phyloP scores from a whole-genome alignment of 1,140 invertebrate species.

The Lasioglossum baleicum region DNA sequence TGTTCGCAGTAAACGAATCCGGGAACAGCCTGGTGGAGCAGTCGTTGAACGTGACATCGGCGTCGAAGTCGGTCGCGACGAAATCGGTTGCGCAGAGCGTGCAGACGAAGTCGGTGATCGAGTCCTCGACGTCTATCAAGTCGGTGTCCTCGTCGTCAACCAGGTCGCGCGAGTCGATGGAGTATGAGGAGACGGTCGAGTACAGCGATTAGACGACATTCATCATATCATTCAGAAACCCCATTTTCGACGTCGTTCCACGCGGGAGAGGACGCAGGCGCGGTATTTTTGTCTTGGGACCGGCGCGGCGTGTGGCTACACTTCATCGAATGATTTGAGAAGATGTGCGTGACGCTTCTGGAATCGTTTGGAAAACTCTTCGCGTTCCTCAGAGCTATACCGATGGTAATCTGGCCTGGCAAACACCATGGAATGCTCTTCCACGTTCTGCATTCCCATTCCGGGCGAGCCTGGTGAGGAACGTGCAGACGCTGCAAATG shows the following conservation, averaged over 20 bases:
- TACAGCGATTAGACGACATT: conserved; percentile 65
- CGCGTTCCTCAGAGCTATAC: not conserved
- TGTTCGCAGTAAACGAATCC: conserved; percentile 67
- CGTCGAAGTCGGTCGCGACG: conserved; percentile 68
- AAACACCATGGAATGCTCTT: not conserved
- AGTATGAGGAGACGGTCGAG: conserved; percentile 74
- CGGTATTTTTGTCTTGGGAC: conserved; percentile 15
- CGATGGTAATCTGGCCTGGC: not conserved
- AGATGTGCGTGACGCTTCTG: not conserved
- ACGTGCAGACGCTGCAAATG: not conserved
- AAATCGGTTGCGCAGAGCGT: conserved; percentile 69
- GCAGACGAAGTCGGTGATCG: conserved; percentile 69
- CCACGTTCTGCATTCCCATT: not conserved
- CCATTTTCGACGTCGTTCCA: conserved; percentile 14
- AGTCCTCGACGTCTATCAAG: conserved; percentile 71
- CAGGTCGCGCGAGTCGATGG: conserved; percentile 69
- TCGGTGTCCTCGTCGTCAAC: conserved; percentile 69
- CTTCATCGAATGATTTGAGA: not conserved
- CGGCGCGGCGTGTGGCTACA: not conserved
- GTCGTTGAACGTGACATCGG: conserved; percentile 69
- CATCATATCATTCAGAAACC: not conserved
- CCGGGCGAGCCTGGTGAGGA: not conserved
- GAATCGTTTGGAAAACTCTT: not conserved
- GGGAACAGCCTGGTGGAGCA: conserved; percentile 69
- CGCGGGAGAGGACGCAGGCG: not conserved